These are phyloP conservation scores for Panthera leo DNA, from an alignment of 2,113 vertebrate species.

Conservation along the genomic window DNA sequence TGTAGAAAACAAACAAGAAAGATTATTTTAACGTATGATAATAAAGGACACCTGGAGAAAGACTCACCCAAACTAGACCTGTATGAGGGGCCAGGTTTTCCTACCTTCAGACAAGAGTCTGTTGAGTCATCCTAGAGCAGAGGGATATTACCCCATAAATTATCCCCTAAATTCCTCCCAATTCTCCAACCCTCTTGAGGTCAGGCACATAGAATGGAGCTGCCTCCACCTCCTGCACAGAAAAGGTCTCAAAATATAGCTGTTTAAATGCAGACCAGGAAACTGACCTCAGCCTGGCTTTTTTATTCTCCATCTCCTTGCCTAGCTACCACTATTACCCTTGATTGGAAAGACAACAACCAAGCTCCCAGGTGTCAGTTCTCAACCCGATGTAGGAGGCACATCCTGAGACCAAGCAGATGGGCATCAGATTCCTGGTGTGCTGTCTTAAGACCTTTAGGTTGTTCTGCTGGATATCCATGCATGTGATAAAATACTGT, in stretches of 20 bases:
- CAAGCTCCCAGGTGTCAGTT: accelerated
- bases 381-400: background rate
- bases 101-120: background rate
- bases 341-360: background rate
- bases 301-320: background rate
- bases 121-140: background rate
- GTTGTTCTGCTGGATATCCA: background rate
- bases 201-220: accelerated
- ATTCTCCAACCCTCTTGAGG: background rate
- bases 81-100: background rate
- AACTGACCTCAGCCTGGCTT: background rate
- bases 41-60: background rate
- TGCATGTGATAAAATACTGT: background rate
- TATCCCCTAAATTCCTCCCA: background rate
- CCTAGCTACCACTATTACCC: background rate
- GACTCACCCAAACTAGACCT: background rate
- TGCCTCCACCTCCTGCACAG: background rate
- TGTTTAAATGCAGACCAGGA: background rate
- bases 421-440: background rate
- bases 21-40: background rate
- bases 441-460: background rate
- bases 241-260: background rate
- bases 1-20: background rate
- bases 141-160: too few relatives aligned
- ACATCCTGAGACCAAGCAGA: background rate